Base-by-base conservation (phyloP, 2,113 vertebrate species). In the Benitochromis conjunctus region DNA sequence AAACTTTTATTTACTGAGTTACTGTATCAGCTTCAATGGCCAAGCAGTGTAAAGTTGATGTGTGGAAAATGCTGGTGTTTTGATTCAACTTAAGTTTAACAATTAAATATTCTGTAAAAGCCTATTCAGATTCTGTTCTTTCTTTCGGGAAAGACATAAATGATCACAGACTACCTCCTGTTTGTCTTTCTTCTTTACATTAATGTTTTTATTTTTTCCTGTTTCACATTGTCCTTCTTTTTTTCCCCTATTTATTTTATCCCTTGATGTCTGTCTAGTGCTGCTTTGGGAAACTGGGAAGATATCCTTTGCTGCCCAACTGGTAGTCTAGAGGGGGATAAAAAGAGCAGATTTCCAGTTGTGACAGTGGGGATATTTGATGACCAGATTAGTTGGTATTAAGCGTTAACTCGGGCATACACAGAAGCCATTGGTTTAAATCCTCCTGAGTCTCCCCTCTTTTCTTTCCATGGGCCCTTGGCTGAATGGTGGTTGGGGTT, bases 351-450 rank as follows among this genome's bases (percentile, higher is more conserved):
- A 77, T 94, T 92, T 93, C 93, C 81, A 90, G 54, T 94, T 58
- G 57, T 92, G 86, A 81, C 88, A 81, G 88, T n/a, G 54, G 85
- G 83, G 88, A 43, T 94, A 93, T 95, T 94, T 95, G 89, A 95
- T 86, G 90, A 96, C 85, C 95, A 95, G 90, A 91, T 96, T 95
- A 96, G 92, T 90, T 90, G 92, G 87, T 91, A 93, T 95, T 95
- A 94, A 84, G 81, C 90, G 90, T 96, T 97, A 48, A 94, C 83
- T 94, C 86, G 94, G 89, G 91, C 92, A 83, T 89, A 90, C 53
- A 94, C 92, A 91, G 92, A 86, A 90, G 89, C 92, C 83, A 62
- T 84, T n/a, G 66, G 69, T 87, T 81, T 91, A 87, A 95, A 91
- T 93, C 89, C 88, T 84, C 66, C 81, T 7, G 54, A 84, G 85